phyloP scores from a whole-genome alignment of 1,140 invertebrate genomes.

The Aleiodes sp. region DNA sequence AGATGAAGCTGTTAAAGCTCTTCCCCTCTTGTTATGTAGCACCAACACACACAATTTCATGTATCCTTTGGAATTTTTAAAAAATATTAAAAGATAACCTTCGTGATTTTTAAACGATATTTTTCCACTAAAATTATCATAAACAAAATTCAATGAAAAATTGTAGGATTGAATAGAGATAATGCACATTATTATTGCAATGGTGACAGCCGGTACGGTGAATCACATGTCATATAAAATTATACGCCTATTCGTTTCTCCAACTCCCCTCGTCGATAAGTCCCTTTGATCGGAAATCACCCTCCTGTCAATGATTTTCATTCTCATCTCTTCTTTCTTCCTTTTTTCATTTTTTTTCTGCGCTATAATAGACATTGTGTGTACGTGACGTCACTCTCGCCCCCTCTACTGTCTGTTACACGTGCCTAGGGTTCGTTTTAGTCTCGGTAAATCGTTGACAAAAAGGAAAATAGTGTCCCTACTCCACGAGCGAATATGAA shows the following conservation, averaged over 20 bases:
- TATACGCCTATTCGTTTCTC: conserved; percentile 10
- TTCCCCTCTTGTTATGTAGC: conserved; percentile 20
- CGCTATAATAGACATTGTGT: neutral
- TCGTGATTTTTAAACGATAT: neutral
- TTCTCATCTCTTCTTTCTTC: neutral
- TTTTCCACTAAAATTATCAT: too few relatives aligned
- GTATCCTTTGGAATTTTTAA: neutral
- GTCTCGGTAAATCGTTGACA: neutral
- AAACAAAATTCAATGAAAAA: too few relatives aligned
- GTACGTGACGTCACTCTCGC: conserved; percentile 11
- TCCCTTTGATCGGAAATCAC: conserved; percentile 20
- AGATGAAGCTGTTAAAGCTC: conserved; percentile 60
- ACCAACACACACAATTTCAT: conserved; percentile 17
- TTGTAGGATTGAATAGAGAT: neutral
- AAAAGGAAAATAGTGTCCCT: neutral
- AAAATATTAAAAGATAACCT: neutral
- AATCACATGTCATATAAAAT: conserved; percentile 16
- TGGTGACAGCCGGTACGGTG: neutral
- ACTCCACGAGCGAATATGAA: neutral
- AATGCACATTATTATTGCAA: neutral
- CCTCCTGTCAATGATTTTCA: conserved; percentile 17
- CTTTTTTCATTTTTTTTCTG: neutral
- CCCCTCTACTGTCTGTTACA: neutral
- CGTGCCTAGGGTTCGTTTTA: neutral
- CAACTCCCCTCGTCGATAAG: neutral